phyloP scores from a whole-genome alignment of 2,797 vertebrate genomes.

The Gadopsis bispinosus region DNA sequence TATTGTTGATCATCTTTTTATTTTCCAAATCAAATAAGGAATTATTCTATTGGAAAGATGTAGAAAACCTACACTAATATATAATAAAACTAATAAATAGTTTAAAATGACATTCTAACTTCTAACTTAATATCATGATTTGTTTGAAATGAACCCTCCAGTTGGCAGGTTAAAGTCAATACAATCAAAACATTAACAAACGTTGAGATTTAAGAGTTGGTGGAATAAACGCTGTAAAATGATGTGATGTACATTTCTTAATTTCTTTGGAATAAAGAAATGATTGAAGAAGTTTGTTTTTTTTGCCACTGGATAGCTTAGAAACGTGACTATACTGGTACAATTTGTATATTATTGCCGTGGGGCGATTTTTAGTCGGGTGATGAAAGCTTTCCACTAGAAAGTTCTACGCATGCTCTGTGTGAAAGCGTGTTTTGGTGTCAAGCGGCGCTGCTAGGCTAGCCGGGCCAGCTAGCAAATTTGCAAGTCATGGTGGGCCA shows the following conservation, averaged over 20 bases:
- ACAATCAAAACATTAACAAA: neutral
- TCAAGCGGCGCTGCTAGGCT: conserved; percentile 80
- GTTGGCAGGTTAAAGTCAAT: neutral
- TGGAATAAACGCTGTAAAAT: neutral
- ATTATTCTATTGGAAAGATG: neutral
- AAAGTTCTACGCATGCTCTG: conserved; percentile 89
- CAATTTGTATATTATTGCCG: conserved; percentile 21
- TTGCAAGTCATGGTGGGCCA: conserved; percentile 92
- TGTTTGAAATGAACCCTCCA: neutral
- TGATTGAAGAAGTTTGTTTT: rapidly evolving
- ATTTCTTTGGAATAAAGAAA: neutral
- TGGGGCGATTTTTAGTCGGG: conserved; percentile 51
- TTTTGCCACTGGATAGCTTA: neutral
- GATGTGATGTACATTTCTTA: neutral
- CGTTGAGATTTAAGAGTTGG: neutral
- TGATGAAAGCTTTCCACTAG: conserved; percentile 82
- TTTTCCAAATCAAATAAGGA: neutral
- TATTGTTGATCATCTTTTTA: no score
- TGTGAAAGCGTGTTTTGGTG: conserved; percentile 83
- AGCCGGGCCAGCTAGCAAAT: conserved; percentile 86
- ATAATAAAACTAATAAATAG: neutral
- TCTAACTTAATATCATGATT: neutral
- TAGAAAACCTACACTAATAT: neutral
- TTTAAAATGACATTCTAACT: neutral
- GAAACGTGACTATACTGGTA: neutral